Conservation (phyloP, 2,797 vertebrate genomes). For the Chloroceryle amazona region DNA sequence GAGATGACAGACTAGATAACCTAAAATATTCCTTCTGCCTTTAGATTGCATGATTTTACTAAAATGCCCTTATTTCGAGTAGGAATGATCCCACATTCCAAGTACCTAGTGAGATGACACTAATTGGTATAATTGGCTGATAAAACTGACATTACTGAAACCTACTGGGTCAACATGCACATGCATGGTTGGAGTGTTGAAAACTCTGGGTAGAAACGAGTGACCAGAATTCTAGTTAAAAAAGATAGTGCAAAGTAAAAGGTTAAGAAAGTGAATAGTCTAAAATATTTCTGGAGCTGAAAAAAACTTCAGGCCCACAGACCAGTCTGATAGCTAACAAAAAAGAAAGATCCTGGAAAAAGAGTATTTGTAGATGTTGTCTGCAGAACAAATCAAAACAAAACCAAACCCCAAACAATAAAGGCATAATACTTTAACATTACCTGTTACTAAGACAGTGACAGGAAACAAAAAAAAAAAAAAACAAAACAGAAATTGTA, state of each 20-base stretch:
- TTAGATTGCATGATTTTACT: background rate
- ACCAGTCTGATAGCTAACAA: background rate
- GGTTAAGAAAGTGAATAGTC: background rate
- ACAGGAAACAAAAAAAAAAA: background rate
- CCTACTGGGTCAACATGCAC: background rate
- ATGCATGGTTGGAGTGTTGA: accelerated
- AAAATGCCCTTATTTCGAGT: background rate
- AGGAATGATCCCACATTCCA: slow-evolving; percentile 26
- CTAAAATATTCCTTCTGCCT: background rate
- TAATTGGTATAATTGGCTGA: background rate
- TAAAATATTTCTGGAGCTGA: background rate
- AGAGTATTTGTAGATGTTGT: background rate
- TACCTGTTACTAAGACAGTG: background rate
- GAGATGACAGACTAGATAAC: background rate
- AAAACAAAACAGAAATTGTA: background rate
- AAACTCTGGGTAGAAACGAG: background rate
- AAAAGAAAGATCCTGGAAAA: background rate
- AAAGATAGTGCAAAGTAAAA: background rate
- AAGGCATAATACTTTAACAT: background rate
- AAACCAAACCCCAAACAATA: background rate
- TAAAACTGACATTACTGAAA: background rate
- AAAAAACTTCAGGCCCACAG: background rate
- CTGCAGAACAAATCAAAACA: background rate
- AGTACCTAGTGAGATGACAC: slow-evolving; percentile 36
- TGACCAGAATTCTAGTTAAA: background rate